Percentiles rank a stretch among this genome's conserved stretches.
phyloP scores from a whole-genome alignment of 92 coral and sea anemone species.

The Zoanthus solanderi region DNA sequence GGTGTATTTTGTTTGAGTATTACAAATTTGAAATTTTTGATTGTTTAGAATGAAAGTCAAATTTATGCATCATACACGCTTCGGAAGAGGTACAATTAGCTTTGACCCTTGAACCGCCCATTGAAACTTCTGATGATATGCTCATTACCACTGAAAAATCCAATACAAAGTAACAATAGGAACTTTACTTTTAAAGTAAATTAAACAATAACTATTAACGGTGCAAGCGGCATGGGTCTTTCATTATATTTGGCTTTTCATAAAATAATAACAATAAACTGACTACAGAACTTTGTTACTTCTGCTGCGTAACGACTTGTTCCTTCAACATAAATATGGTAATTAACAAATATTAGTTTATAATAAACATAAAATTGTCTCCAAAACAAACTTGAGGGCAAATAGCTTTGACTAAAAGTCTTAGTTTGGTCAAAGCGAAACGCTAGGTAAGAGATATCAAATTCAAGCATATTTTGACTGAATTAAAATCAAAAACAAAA shows the following conservation, averaged over 20 bases:
- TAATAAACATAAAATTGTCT: constrained; percentile 34
- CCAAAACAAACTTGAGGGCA: constrained; percentile 12
- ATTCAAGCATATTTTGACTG: too few relatives aligned
- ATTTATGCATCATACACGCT: constrained; percentile 25
- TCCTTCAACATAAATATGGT: constrained; percentile 5
- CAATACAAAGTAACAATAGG: constrained; percentile 23
- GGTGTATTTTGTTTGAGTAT: background rate
- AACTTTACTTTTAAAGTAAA: background rate
- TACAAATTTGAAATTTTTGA: background rate
- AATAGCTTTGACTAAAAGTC: background rate
- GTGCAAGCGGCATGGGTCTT: background rate
- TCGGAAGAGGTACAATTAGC: constrained; percentile 11
- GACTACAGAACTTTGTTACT: too few relatives aligned
- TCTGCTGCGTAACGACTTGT: background rate
- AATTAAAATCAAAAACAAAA: too few relatives aligned
- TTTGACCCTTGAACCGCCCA: constrained; percentile 22
- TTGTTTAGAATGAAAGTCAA: constrained; percentile 14
- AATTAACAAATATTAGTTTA: constrained; percentile 27
- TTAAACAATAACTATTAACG: background rate
- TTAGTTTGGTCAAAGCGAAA: background rate
- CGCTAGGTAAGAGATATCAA: too few relatives aligned
- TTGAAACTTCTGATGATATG: constrained; percentile 17
- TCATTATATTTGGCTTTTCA: background rate
- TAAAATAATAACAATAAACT: background rate
- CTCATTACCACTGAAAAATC: constrained; percentile 9